Base-by-base conservation (phyloP, 1,140 invertebrate genomes). In the Euura lappo region DNA sequence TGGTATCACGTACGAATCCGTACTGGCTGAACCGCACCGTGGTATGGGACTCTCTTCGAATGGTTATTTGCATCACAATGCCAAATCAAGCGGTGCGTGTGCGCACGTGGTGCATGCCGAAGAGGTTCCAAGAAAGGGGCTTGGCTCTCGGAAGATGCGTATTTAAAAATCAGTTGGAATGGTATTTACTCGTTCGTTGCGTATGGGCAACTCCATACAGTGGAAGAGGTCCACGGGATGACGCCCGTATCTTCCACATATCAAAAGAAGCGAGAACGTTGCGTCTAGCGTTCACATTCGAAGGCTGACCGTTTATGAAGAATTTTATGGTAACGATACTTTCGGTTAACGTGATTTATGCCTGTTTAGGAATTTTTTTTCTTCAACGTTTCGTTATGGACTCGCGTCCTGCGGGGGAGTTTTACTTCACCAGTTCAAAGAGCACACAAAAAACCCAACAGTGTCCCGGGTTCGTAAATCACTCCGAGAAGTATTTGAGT, bases 61-160 rank as follows among this genome's bases (percentile, higher is more conserved):
- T n/a, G 51, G 5, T 60, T 60, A 81, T 81, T 81, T 81, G 79
- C 80, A 81, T 81, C 74, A 81, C 80, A 81, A 81, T 81, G 76
- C 74, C 74, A 75, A 80, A 81, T 81, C 80, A 78, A 80, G 11
- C 51, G 75, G 69, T 69, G 68, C 45, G 64, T 66, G 42, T 46
- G 71, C 44, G 44, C 45, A 60, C 69, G 66, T 13, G 69, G 69
- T 70, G 69, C 69, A 47, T 70, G 2, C 69, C 45, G 69, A 70
- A 13, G 64, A 3, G 44, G 75, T 79, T 77, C 76, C 45, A 64
- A 76, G 73, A 80, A 79, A 80, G 72, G 76, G 75, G 74, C 74
- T 77, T 71, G 74, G 75, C 65, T 45, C 45, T 8, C 68, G 47
- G 73, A 3, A 73, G 51, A 71, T 60, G 60, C 47, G 72, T 68